These are phyloP conservation scores for Nothoprocta pentlandii DNA, from an alignment of 2,113 vertebrate genomes.

Conservation along the genomic window DNA sequence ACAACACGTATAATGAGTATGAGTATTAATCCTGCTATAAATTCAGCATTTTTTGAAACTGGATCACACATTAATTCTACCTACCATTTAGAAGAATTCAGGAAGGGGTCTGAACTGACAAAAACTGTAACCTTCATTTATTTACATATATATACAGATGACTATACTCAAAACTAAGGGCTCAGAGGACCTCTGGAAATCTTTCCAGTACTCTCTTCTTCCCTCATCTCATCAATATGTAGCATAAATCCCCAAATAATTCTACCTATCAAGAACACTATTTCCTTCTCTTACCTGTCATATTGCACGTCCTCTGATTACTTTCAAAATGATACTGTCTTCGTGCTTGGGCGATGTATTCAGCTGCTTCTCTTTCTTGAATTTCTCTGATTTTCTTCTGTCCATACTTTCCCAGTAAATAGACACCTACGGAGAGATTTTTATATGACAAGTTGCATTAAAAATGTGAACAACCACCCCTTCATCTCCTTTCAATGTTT, in stretches of 20 bases:
- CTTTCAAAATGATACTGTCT: constrained; percentile 97
- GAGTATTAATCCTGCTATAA: not conserved
- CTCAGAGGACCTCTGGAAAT: not conserved
- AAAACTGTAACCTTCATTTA: not conserved
- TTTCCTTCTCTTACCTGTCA: constrained; percentile 87
- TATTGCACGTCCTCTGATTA: constrained; percentile 98
- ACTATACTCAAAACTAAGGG: not conserved
- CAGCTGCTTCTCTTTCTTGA: constrained; percentile 92
- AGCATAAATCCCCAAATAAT: not conserved
- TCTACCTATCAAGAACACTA: not conserved
- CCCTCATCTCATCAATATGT: not conserved
- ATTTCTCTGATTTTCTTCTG: constrained; percentile 93
- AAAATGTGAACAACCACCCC: not conserved
- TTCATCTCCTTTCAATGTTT: not conserved
- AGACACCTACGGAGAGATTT: constrained; percentile 83
- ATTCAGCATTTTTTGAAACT: not conserved
- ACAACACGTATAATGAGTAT: not conserved
- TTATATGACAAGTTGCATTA: not conserved
- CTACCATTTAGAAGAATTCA: not conserved
- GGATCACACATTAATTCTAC: not conserved
- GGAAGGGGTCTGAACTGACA: not conserved
- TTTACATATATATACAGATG: not conserved
- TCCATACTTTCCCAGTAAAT: constrained; percentile 93
- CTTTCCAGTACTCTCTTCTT: not conserved
- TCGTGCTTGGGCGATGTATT: constrained; percentile 93